Conservation (phyloP, 2,113 vertebrate genomes). For the Colaptes auratus region DNA sequence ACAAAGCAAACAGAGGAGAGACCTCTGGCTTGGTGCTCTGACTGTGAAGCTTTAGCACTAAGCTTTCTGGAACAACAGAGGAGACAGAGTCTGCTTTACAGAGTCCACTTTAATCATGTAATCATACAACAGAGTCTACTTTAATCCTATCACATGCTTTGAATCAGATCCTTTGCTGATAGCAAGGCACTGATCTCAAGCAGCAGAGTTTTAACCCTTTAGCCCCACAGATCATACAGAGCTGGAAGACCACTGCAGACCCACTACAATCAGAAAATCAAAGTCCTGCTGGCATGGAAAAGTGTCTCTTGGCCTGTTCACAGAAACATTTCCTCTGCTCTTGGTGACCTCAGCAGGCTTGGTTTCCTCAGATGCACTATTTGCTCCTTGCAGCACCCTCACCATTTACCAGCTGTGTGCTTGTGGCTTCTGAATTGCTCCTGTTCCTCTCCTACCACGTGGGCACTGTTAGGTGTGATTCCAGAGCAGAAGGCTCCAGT, state of each 20-base stretch:
- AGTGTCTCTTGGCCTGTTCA: background rate
- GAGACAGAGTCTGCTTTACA: background rate
- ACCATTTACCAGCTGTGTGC: background rate
- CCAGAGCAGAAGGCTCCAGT: background rate
- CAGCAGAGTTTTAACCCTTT: background rate
- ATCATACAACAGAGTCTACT: background rate
- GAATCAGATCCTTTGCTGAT: background rate
- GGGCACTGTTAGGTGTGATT: background rate
- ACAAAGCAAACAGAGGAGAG: background rate
- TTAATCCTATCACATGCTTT: background rate
- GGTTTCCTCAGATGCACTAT: background rate
- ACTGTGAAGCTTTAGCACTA: background rate
- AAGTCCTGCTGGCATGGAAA: background rate
- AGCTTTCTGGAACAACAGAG: background rate
- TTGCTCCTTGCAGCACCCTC: background rate
- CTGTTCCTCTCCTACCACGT: background rate
- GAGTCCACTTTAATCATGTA: too few species aligned
- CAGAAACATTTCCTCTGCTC: background rate
- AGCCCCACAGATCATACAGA: background rate
- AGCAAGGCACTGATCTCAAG: background rate
- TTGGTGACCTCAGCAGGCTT: background rate
- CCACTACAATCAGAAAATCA: background rate
- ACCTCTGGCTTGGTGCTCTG: background rate
- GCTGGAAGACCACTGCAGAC: background rate
- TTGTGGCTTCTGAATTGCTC: background rate